phyloP scores from a whole-genome alignment of 2,797 vertebrate species.

The Sylvilagus floridanus region DNA sequence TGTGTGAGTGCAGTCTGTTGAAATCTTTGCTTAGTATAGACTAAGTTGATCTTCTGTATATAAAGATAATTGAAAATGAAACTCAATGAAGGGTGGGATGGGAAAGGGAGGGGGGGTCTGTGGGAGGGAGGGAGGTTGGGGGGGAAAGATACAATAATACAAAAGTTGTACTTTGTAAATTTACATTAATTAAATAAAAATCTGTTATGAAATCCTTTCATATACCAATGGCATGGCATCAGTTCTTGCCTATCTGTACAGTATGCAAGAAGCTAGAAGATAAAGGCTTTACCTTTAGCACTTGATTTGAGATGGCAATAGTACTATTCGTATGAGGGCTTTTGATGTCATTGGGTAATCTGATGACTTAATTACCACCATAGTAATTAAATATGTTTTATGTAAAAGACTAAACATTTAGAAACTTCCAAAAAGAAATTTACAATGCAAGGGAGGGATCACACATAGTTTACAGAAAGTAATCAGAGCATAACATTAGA shows the following conservation, averaged over 20 bases:
- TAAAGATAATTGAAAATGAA: too few species aligned
- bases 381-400: neutral
- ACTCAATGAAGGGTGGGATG: too few species aligned
- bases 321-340: neutral
- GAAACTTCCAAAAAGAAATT: neutral
- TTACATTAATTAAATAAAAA: too few species aligned
- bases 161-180: too few species aligned
- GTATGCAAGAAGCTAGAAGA: neutral
- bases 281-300: neutral
- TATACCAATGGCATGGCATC: neutral
- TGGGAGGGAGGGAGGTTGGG: too few species aligned
- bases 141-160: too few species aligned
- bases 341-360: neutral
- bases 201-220: neutral
- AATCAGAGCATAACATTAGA: neutral
- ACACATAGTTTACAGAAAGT: neutral
- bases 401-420: neutral
- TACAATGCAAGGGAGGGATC: neutral
- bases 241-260: neutral
- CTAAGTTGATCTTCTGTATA: too few species aligned
- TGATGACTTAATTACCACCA: neutral
- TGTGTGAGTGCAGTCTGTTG: too few species aligned
- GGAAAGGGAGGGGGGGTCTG: too few species aligned
- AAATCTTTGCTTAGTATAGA: too few species aligned
- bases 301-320: neutral